Evolutionary conservation across 2,888 invertebrate genomes (phyloP), one percentile per base, ranked within the genome.

Genomic region (Nesidiocoris tenuis): DNA sequence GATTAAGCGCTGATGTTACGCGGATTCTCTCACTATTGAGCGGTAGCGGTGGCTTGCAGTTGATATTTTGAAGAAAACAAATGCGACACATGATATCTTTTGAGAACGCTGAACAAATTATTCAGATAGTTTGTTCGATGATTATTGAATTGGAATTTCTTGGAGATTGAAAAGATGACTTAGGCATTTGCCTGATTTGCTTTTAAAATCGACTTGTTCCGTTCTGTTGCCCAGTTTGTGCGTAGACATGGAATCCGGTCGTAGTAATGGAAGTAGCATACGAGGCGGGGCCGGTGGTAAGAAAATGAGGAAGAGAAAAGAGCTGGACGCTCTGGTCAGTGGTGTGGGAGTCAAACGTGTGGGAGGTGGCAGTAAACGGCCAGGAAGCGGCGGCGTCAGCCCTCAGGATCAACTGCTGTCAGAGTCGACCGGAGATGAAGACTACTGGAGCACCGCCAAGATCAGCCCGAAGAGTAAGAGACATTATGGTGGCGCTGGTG

Each of bases 251-350:
- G 83, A 83, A 81, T 81, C 80, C 78, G 80, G 81, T 78, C 80
- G 78, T 80, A 82, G 81, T 82, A 84, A 81, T 86, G 87, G 87
- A 80, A 83, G 83, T 81, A 87, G 87, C 87, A 86, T 82, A 85
- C 88, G 85, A 84, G 90, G 88, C 83, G 90, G 84, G 82, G 90
- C 85, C 61, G 84, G 84, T 77, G 86, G 87, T 80, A 91, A 91
- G 84, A 91, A 91, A 85, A 91, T 91, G 90, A 86, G 90, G 82
- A 91, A 91, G 82, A 87, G 91, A 79, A 87, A 90, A 82, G 91
- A 91, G 83, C 84, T 91, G 80, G 91, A 91, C 83, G 91, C 91
- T 61, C 83, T 91, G 74, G 90, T 90, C 64, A 77, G 77, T 22
- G 79, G 77, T 7, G 79, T 77, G 19, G 76, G 78, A 25, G 79